Percentiles rank a stretch among this genome's conserved stretches.
Evolutionary conservation across 2,888 invertebrate species (phyloP).

Genomic region (Ornithoptera alexandrae): DNA sequence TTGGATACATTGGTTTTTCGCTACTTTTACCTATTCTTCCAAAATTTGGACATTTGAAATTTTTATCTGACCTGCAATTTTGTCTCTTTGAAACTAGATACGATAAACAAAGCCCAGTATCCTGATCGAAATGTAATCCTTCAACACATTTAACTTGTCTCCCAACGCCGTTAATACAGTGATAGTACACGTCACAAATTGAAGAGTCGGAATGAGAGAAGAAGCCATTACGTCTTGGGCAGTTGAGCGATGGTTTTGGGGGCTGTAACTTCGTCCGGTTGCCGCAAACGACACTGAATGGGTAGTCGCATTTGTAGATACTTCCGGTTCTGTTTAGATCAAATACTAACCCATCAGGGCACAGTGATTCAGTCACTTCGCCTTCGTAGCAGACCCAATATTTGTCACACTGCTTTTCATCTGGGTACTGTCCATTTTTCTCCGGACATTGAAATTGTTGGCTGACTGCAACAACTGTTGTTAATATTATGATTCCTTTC

Average conservation of each 20-base stretch:
- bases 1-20: neutral
- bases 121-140: constrained; percentile 1
- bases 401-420: constrained; percentile 90
- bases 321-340: constrained; percentile 87
- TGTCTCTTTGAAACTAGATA: constrained; percentile 1
- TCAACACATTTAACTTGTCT: constrained; percentile 5
- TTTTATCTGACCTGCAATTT: neutral
- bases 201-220: constrained; percentile 7
- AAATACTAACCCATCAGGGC: constrained; percentile 92
- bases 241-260: neutral
- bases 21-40: neutral
- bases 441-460: constrained; percentile 85
- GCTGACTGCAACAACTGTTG: constrained; percentile 29
- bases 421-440: constrained; percentile 89
- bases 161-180: constrained; percentile 6
- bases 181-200: constrained; percentile 8
- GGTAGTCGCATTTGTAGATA: constrained; percentile 93
- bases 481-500: neutral
- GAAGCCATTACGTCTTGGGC: constrained; percentile 15
- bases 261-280: constrained; percentile 76
- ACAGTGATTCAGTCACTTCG: constrained; percentile 84
- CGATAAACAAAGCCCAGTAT: constrained; percentile 2
- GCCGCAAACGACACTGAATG: constrained; percentile 93
- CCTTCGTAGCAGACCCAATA: constrained; percentile 89
- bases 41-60: constrained; percentile 6